Evolutionary conservation across 23 tunicate genomes (phyloP), one percentile per base, ranked within the genome.

Genomic region (Clavelina lepadiformis): DNA sequence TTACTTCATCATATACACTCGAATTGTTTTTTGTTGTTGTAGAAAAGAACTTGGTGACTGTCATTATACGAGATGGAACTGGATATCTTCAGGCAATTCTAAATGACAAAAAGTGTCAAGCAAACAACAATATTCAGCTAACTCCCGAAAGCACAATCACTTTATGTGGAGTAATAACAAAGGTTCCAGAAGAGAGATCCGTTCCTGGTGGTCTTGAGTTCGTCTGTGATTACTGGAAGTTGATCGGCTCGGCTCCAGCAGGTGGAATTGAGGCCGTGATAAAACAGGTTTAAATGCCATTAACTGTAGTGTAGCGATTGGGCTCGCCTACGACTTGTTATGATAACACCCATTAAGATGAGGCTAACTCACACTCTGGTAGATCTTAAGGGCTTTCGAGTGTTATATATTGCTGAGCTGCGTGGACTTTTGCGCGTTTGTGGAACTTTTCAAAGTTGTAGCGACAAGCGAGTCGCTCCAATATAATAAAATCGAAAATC

Each of bases 141-240:
- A 59, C 57, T 24, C 75, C 98, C 1, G 98, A 91, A 71, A 71
- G 84, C 63, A 82, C 91, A 3, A 83, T 88, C 15, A 69, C 77
- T 1, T 37, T 86, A 34, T 86, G 79, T 59, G 95, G 95, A 7
- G 52, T 57, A 27, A 24, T 86, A 11, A 75, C 65, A 15, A 35
- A 56, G 11, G 86, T 86, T 1, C 95, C 95, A 1, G 86, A 86
- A 33, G 95, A 86, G 23, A 75, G 79, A 58, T 56, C 80, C 36
- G 96, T 88, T 35, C 88, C 88, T 53, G 99, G 99, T 0, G 94
- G 94, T 23, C 99, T 85, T 65, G 99, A 93, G 67, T 68, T 93
- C 3, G 56, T 73, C 8, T 88, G 93, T 55, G 99, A 93, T 72
- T 93, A 69, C 41, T 93, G 99, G 99, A 78, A 86, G 47, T 41